Evolutionary conservation across 2,797 vertebrate species (phyloP), one percentile per base, ranked within the genome.

Genomic region (Hydrolagus colliei): DNA sequence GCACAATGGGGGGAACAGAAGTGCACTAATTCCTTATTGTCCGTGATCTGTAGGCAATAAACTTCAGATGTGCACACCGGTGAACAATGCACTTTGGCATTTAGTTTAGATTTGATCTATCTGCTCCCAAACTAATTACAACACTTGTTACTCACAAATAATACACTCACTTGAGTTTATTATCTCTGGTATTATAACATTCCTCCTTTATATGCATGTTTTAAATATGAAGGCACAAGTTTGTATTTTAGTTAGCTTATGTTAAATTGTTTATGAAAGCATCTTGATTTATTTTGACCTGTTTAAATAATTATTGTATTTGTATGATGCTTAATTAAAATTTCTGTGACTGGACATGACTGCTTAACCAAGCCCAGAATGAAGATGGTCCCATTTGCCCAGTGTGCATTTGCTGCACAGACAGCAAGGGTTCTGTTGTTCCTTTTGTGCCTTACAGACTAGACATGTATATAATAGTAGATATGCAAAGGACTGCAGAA

Each of bases 381-480:
- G 10, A 18, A 9, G 16, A 20, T 59, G 41, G 61, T 20, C 41
- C 52, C 52, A 10, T 52, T 77, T 77, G 27, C 27, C 27, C 41
- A 77, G 35, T 59, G 41, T 52, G n/a, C 52, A 61, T 59, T 41
- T 77, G 18, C 52, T 77, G 75, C 75, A 77, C 41, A 61, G 41
- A 77, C 32, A 84, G 32, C 41, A 35, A 68, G 67, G 63, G 77
- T 27, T 52, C 41, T 79, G 22, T 65, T 63, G 16, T 16, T 67
- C 27, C n/a, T n/a, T 82, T 82, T 68, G 79, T 84, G 79, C 79
- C 79, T 84, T 84, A 41, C 79, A 84, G 32, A 84, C 52, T 84
- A 71, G 79, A 84, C 67, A 84, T 84, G 20, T 68, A 84, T 84
- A 71, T 84, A 68, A 65, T 84, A 84, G 67, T 84, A 63, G 71